Evolutionary conservation across 2,113 vertebrate species (phyloP), one percentile per base, ranked within the genome.

Genomic region (Varanus salvator): DNA sequence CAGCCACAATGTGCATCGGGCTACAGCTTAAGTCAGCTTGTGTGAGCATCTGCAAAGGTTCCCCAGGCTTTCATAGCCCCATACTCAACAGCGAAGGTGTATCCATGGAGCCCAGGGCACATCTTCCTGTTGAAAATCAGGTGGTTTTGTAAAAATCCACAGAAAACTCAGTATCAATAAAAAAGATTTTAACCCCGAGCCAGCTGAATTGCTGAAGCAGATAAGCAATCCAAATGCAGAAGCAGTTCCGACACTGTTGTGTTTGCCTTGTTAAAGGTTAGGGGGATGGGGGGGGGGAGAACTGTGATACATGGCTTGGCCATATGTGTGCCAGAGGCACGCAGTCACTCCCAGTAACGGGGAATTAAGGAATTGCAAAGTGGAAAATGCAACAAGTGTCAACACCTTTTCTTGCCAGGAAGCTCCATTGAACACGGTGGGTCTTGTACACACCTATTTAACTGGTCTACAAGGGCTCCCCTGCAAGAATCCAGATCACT

Each of bases 71-170:
- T 23, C 21, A 8, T 84, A 68, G n/a, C 23, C 68, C n/a, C 52
- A 75, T 14, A 6, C 31, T 54, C 48, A 72, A 38, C 15, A 31
- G 25, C 50, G 38, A 44, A 44, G 38, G 38, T 44, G 38, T 44
- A 44, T 44, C 38, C 38, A 44, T 44, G 27, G 52, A 19, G 54
- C n/a, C 31, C 72, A 11, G 8, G 19, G 31, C 23, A 11, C n/a
- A 68, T 34, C 44, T 68, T 80, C 38, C 60, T 23, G 50, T 68
- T 87, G 77, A 69, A 50, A 87, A 87, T 68, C 86, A 78, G 44
- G 34, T 87, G 27, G 60, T 34, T 68, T 60, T 44, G 38, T 44
- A 44, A 44, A 44, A 44, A 44, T 3, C 38, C 38, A 1, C 38
- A 44, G 38, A 44, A 44, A 44, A 44, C 3, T 44, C 38, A 44